Evolutionary conservation across 2,888 invertebrate species (phyloP).

Genomic region (Eucriotettix oculatus): DNA sequence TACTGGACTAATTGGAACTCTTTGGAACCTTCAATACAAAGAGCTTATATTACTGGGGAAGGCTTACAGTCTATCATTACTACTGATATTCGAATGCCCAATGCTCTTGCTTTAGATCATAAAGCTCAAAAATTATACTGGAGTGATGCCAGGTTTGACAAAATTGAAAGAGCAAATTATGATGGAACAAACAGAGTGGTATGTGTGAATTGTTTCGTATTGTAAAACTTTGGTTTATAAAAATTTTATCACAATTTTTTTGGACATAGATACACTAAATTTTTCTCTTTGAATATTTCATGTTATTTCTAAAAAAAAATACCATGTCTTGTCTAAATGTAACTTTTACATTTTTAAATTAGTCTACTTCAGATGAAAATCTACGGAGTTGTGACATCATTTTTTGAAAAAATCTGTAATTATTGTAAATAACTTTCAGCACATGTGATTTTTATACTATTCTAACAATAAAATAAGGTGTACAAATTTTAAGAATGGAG

Average conservation of each 20-base stretch:
- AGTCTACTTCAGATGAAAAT: too few species aligned
- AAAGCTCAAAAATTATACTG: conserved; percentile 60
- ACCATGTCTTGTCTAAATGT: too few species aligned
- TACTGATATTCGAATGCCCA: conserved; percentile 71
- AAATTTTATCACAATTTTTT: too few species aligned
- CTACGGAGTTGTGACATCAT: too few species aligned
- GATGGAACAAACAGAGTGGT: conserved; percentile 60
- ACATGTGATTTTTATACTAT: not conserved
- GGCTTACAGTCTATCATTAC: conserved; percentile 52
- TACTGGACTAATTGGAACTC: conserved; percentile 91
- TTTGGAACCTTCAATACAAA: conserved; percentile 60
- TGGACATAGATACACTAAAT: too few species aligned
- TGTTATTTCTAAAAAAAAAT: too few species aligned
- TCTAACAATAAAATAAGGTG: too few species aligned
- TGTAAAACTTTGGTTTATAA: too few species aligned
- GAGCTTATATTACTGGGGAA: conserved; percentile 51
- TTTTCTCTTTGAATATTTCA: too few species aligned
- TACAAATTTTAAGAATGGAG: too few species aligned
- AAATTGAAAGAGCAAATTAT: conserved; percentile 64
- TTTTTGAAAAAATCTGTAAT: not conserved
- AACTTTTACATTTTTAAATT: not conserved
- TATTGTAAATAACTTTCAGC: too few species aligned
- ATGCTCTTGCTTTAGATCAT: conserved; percentile 65
- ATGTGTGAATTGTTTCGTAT: conserved; percentile 15
- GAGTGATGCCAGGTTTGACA: conserved; percentile 72